Percentiles rank a stretch among this genome's conserved stretches.
Evolutionary conservation across 2,797 vertebrate genomes (phyloP).

Genomic region (Poecilia picta): DNA sequence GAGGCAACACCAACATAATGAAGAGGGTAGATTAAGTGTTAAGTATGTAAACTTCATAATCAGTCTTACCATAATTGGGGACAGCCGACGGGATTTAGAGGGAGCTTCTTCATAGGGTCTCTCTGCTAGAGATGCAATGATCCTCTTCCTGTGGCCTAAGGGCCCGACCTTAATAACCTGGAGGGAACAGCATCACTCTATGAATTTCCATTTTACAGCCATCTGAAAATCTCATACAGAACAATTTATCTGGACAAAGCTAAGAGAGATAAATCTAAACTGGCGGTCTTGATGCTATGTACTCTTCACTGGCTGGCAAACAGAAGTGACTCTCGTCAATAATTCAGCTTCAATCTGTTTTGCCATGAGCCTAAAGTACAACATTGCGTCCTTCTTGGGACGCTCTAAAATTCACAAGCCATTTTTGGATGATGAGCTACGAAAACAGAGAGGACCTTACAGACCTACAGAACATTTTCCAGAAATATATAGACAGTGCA

Average conservation of each 20-base stretch:
- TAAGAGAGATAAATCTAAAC: slow-evolving; percentile 56
- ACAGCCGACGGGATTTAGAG: slow-evolving; percentile 91
- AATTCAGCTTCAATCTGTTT: slow-evolving; percentile 81
- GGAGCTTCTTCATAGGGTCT: slow-evolving; percentile 95
- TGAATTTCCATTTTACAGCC: slow-evolving; percentile 22
- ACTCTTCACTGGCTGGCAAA: slow-evolving; percentile 62
- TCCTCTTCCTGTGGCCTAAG: slow-evolving; percentile 95
- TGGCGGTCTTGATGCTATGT: slow-evolving; percentile 70
- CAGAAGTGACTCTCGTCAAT: slow-evolving; percentile 77
- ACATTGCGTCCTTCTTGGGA: slow-evolving; percentile 63
- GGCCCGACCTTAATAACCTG: slow-evolving; percentile 94
- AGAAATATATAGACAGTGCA: neutral
- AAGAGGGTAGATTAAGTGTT: neutral
- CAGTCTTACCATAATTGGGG: slow-evolving; percentile 89
- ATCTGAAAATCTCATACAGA: slow-evolving; percentile 38
- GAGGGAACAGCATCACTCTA: slow-evolving; percentile 22
- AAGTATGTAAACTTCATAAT: slow-evolving; percentile 7
- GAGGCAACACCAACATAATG: neutral
- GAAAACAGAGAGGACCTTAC: slow-evolving; percentile 39
- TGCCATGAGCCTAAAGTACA: slow-evolving; percentile 69
- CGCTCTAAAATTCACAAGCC: slow-evolving; percentile 64
- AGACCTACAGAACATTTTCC: slow-evolving; percentile 13
- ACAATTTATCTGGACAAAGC: slow-evolving; percentile 42
- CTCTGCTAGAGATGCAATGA: slow-evolving; percentile 95
- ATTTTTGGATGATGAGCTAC: slow-evolving; percentile 47